phyloP scores from a whole-genome alignment of 2,797 vertebrate species.

The Sorex maritimensis region DNA sequence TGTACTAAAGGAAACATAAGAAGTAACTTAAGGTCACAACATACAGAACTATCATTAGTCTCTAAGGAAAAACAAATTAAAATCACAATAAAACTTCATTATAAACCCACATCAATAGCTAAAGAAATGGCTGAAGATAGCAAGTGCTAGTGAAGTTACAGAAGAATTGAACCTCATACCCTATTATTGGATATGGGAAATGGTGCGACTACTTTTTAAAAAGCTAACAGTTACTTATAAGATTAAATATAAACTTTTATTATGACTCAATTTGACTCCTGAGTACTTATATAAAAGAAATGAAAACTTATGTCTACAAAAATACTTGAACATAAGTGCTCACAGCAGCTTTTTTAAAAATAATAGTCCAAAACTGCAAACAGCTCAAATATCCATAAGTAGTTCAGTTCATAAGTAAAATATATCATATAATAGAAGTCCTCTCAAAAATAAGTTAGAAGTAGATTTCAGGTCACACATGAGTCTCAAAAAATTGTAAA shows the following conservation, averaged over 20 bases:
- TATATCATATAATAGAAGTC: background rate
- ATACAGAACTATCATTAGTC: background rate
- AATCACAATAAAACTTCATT: background rate
- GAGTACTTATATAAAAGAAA: conserved; percentile 15
- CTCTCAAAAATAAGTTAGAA: conserved; percentile 2
- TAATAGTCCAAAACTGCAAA: background rate
- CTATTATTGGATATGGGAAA: background rate
- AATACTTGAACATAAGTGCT: conserved; percentile 10
- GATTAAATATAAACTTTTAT: background rate
- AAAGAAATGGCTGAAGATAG: background rate
- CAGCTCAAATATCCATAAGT: background rate
- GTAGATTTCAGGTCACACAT: background rate
- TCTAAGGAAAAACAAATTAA: conserved; percentile 10
- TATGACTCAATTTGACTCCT: background rate
- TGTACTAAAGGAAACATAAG: background rate
- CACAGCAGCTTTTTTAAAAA: background rate
- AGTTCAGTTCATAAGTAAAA: background rate
- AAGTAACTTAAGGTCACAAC: background rate
- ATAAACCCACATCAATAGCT: background rate
- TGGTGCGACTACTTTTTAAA: background rate
- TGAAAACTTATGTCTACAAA: background rate
- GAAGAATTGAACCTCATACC: background rate
- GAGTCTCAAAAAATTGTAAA: background rate
- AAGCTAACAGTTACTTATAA: background rate
- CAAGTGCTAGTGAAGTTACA: background rate